Percentiles rank a stretch among this genome's conserved stretches.
Evolutionary conservation across 2,797 vertebrate genomes (phyloP).

Genomic region (Oreochromis grahami): DNA sequence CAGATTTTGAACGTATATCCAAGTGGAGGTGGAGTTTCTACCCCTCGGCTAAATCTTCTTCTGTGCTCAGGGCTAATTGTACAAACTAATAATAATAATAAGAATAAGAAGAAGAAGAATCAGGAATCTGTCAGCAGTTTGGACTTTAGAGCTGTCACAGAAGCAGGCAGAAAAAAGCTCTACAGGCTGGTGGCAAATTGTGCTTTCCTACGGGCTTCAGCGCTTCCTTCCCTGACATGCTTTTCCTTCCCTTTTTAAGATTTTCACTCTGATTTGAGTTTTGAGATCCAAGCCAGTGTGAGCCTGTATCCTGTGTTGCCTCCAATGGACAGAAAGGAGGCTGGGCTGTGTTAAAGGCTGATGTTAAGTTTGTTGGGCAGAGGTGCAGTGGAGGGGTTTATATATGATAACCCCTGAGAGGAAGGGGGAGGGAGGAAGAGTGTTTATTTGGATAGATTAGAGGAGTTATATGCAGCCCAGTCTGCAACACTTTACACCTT

Average conservation of each 20-base stretch:
- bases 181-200: slow-evolving; percentile 25
- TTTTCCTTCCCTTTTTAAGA: slow-evolving; percentile 50
- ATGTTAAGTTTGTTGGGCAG: slow-evolving; percentile 28
- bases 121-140: background rate
- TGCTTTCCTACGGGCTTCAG: slow-evolving; percentile 60
- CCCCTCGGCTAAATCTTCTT: background rate
- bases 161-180: slow-evolving; percentile 16
- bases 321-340: slow-evolving; percentile 29
- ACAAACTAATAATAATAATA: background rate
- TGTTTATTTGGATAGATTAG: slow-evolving; percentile 72
- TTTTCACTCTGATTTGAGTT: slow-evolving; percentile 51
- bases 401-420: slow-evolving; percentile 59
- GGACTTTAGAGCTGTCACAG: background rate
- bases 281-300: slow-evolving; percentile 50
- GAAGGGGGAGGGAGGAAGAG: slow-evolving; percentile 39
- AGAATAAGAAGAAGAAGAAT: fast-evolving
- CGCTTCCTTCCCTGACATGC: slow-evolving; percentile 72
- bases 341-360: slow-evolving; percentile 41
- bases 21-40: background rate
- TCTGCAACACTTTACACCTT: slow-evolving; percentile 31
- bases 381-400: slow-evolving; percentile 22
- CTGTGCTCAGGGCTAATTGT: background rate
- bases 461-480: slow-evolving; percentile 47
- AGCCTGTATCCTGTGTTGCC: slow-evolving; percentile 58
- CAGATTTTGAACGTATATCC: slow-evolving; percentile 3